Evolutionary conservation across 2,888 invertebrate genomes (phyloP).

Genomic region (Trichopria drosophilae): DNA sequence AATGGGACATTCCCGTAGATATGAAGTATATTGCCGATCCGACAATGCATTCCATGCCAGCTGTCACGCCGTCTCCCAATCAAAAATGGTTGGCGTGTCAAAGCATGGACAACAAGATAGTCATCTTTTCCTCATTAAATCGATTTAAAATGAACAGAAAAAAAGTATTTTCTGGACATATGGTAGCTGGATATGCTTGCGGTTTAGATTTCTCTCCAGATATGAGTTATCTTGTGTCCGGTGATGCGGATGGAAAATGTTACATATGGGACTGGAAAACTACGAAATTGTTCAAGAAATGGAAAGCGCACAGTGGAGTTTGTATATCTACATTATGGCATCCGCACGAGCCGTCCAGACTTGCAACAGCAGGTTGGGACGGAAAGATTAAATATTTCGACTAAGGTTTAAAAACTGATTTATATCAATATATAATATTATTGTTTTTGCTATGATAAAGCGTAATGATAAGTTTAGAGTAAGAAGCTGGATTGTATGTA

Average conservation of each 20-base stretch:
- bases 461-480: too few relatives aligned
- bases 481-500: too few relatives aligned
- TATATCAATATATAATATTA: too few relatives aligned
- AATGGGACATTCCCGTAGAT: constrained; percentile 97
- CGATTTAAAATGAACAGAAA: constrained; percentile 97
- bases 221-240: constrained; percentile 97
- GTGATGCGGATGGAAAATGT: constrained; percentile 98
- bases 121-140: constrained; percentile 96
- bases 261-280: constrained; percentile 99
- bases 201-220: constrained; percentile 96
- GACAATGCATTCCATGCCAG: constrained; percentile 98
- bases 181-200: constrained; percentile 99
- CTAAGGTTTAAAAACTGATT: too few relatives aligned
- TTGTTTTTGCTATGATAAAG: too few relatives aligned
- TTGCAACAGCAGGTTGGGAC: constrained; percentile 99
- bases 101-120: constrained; percentile 98
- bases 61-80: constrained; percentile 92
- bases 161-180: constrained; percentile 96
- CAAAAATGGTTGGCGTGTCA: constrained; percentile 99
- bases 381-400: constrained; percentile 99
- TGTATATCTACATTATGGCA: constrained; percentile 96
- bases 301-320: constrained; percentile 99
- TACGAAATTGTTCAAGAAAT: constrained; percentile 95
- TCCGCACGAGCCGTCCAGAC: constrained; percentile 96
- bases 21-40: constrained; percentile 99